Conservation (phyloP, 2,113 vertebrate genomes). For the Xiphophorus hellerii region DNA sequence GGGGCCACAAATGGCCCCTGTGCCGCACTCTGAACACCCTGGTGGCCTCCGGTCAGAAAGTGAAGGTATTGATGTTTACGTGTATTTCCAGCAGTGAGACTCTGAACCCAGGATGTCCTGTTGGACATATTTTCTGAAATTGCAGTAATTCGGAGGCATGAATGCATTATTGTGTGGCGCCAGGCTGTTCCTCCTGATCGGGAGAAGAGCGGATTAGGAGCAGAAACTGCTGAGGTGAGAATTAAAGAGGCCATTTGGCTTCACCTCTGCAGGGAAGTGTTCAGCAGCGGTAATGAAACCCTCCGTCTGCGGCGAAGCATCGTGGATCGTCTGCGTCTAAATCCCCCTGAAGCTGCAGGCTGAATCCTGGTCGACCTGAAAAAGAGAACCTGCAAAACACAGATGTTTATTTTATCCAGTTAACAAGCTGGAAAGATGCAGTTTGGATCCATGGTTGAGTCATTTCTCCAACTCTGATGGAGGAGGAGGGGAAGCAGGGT, state of each 20-base stretch:
- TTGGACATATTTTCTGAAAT: not conserved
- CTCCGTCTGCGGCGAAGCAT: not conserved
- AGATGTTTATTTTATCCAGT: not conserved
- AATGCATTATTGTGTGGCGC: not conserved
- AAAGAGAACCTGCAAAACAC: not conserved
- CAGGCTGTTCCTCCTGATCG: not conserved
- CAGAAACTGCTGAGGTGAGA: not conserved
- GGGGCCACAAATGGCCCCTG: too few species aligned
- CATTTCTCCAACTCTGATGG: conserved; percentile 12
- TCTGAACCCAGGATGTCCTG: not conserved
- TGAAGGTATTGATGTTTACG: too few species aligned
- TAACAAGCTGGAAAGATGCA: not conserved
- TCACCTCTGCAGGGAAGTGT: conserved; percentile 1
- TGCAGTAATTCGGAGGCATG: not conserved
- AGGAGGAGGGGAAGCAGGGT: not conserved
- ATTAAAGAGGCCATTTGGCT: not conserved
- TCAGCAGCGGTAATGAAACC: not conserved
- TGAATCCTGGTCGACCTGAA: conserved; percentile 34
- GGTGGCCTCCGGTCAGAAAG: too few species aligned
- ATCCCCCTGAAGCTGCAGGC: conserved; percentile 23
- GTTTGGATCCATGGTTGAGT: conserved; percentile 7
- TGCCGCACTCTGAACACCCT: too few species aligned
- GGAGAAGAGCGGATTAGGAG: not conserved
- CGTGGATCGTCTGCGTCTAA: not conserved
- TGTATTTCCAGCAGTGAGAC: too few species aligned